Conservation (phyloP, 2,113 vertebrate genomes). For the Grammomys dolichurus region DNA sequence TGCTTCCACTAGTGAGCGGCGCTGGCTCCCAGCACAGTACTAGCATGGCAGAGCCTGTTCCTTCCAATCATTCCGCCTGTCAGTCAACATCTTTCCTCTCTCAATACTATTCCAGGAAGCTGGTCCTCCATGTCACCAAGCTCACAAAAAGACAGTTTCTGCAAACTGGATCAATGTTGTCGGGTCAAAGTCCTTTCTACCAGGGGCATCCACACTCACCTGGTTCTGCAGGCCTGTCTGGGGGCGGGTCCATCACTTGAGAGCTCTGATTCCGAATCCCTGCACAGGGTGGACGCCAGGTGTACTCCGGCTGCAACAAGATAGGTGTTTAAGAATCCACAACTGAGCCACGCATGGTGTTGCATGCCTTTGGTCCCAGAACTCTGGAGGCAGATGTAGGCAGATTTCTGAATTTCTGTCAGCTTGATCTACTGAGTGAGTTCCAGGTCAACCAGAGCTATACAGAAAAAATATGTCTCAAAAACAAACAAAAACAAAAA, state of each 20-base stretch:
- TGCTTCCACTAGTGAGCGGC: not conserved
- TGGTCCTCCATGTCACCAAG: not conserved
- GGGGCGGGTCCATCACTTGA: slow-evolving; percentile 84
- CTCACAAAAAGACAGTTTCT: not conserved
- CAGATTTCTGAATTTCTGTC: not conserved
- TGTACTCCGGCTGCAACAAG: slow-evolving; percentile 87
- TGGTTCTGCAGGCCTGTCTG: slow-evolving; percentile 89
- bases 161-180: not conserved
- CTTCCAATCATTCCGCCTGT: not conserved
- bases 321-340: slow-evolving; percentile 12
- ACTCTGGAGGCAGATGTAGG: not conserved
- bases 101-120: not conserved
- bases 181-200: not conserved
- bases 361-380: not conserved
- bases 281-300: slow-evolving; percentile 93
- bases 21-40: not conserved
- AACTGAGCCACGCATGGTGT: not conserved
- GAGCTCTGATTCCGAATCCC: slow-evolving; percentile 89
- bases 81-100: not conserved
- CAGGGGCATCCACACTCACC: slow-evolving; percentile 85
- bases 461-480: not conserved
- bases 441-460: not conserved
- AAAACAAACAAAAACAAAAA: not conserved
- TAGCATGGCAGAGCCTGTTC: not conserved
- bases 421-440: not conserved